Base-by-base conservation (phyloP, 92 coral and sea anemone species). In the Meandrina meandrites region DNA sequence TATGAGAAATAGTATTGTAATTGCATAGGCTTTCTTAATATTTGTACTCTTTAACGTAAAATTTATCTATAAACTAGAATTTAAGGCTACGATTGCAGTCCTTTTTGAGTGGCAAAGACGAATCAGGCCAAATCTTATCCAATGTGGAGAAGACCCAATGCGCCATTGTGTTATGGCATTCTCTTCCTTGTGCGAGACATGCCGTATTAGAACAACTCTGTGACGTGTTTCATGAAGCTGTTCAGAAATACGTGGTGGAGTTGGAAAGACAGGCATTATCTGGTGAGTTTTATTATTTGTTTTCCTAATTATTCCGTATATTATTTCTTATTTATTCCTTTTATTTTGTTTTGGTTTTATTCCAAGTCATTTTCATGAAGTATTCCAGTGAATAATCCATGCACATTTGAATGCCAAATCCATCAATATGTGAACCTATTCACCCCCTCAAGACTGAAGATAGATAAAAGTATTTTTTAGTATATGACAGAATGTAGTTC, bases 121-220 rank as follows among this genome's bases (percentile, higher is more conserved):
- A 86, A 30, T 84, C 89, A 54, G 89, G 91, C 10, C 76, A 86
- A n/a, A 78, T 90, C 6, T 81, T 95, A 81, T 91, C 89, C 58
- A 89, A 62, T 68, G 90, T 93, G 34, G 98, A 96, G 51, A 93
- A 94, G 82, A 90, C 98, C 7, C 95, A 92, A 8, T 93, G 98
- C 87, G 96, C 98, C 51, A 94, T 93, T 77, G 96, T 95, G 31
- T 68, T 96, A 18, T 87, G 95, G 68, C 92, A 92, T 72, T 96
- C 97, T n/a, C 93, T 96, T 60, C 99, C 99, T 1, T 96, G 99
- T 89, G 98, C 99, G 30, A 83, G 99, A 40, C 92, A 92, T 84
- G 99, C 99, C 16, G 99, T 96, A 0, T 78, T 96, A 80, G 99
- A 96, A 53, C 99, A 97, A 82, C 95, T 97, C 32, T 95, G 98